These are phyloP conservation scores for Nomada flava DNA, from an alignment of 2,888 invertebrate genomes.

Conservation along the genomic window DNA sequence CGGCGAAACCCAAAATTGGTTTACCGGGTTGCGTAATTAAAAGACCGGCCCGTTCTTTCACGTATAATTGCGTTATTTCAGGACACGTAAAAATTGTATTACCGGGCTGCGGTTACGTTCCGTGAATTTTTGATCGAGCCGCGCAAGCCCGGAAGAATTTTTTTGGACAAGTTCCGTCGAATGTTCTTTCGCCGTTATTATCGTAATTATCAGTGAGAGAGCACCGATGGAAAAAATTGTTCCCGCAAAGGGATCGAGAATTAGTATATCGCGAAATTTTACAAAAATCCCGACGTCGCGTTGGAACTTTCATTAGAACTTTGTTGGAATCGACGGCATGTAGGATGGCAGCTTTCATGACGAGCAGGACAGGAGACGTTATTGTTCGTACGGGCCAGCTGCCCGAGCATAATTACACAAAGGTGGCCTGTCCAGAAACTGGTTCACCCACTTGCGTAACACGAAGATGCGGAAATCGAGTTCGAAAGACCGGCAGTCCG, in stretches of 20 bases:
- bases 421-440: slow-evolving; percentile 71
- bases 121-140: no score
- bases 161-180: no score
- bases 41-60: background rate
- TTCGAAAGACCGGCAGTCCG: slow-evolving; percentile 29
- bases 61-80: slow-evolving; percentile 7
- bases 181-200: no score
- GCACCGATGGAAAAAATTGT: no score
- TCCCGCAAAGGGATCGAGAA: no score
- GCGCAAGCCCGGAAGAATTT: no score
- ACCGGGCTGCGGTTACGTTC: background rate
- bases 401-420: slow-evolving; percentile 59
- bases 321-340: background rate
- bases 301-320: background rate
- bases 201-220: no score
- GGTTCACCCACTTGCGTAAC: slow-evolving; percentile 73
- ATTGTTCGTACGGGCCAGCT: slow-evolving; percentile 59
- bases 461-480: slow-evolving; percentile 69
- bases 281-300: background rate
- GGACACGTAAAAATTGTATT: slow-evolving; percentile 9
- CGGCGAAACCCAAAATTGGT: slow-evolving; percentile 27
- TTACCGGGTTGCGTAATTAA: slow-evolving; percentile 26
- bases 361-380: slow-evolving; percentile 48
- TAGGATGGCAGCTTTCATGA: slow-evolving; percentile 62
- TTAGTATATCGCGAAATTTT: slow-evolving; percentile 1